Conservation (phyloP, 2,888 invertebrate genomes). For the Platerodrilus igneus region DNA sequence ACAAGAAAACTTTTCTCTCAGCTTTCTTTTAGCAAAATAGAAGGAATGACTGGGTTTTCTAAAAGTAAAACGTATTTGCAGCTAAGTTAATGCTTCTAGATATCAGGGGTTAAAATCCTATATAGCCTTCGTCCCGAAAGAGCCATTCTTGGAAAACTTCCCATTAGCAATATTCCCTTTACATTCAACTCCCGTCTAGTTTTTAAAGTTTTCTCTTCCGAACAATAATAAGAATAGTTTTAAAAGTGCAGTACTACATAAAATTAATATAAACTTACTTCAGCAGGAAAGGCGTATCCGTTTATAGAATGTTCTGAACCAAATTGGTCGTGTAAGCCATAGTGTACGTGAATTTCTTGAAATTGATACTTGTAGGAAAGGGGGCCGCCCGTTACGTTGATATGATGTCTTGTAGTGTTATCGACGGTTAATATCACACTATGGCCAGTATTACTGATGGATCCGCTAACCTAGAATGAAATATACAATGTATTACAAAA, state of each 20-base stretch:
- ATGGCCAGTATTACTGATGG: conserved; percentile 90
- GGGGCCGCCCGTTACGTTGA: conserved; percentile 95
- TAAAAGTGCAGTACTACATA: conserved; percentile 3
- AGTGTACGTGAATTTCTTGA: conserved; percentile 92
- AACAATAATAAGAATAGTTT: conserved; percentile 10
- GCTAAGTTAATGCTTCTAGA: too few species aligned
- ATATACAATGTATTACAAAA: too few species aligned
- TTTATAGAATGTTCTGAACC: conserved; percentile 98
- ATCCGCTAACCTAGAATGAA: conserved; percentile 73
- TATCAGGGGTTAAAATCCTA: conserved; percentile 4
- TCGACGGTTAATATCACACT: conserved; percentile 89
- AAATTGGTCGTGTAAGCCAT: conserved; percentile 83
- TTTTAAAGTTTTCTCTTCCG: conserved; percentile 6
- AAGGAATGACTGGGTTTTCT: too few species aligned
- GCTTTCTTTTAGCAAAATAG: too few species aligned
- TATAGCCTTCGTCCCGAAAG: conserved; percentile 1
- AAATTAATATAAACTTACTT: conserved; percentile 61
- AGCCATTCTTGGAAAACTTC: conserved; percentile 1
- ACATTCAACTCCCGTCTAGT: conserved; percentile 7
- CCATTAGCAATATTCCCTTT: conserved; percentile 5
- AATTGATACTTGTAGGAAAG: conserved; percentile 93
- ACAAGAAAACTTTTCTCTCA: too few species aligned
- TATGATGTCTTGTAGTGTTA: conserved; percentile 75
- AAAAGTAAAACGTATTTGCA: too few species aligned
- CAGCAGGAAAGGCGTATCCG: conserved; percentile 94